phyloP scores from a whole-genome alignment of 2,113 vertebrate species.

The Lycocorax pyrrhopterus region DNA sequence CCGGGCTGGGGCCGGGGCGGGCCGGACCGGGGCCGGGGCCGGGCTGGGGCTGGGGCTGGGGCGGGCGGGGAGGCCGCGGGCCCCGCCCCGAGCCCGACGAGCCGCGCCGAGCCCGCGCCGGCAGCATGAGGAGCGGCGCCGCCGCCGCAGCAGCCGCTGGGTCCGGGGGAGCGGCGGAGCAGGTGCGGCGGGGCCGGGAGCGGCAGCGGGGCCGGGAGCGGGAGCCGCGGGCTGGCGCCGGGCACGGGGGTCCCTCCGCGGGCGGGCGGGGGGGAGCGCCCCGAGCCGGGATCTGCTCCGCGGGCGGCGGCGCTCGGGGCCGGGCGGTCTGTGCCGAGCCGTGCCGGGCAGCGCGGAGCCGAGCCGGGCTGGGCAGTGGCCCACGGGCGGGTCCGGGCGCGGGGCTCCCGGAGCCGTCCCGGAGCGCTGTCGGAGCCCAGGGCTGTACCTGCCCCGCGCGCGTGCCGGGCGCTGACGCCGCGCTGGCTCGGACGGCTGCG shows the following conservation, averaged over 20 bases:
- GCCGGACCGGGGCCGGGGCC: not conserved
- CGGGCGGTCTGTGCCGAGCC: not conserved
- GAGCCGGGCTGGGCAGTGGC: rapidly evolving
- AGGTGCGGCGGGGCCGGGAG: not conserved
- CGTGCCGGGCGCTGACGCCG: rapidly evolving
- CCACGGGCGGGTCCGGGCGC: no score
- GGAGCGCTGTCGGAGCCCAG: not conserved
- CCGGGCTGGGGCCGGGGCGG: no score
- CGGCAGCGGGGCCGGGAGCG: not conserved
- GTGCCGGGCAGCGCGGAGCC: rapidly evolving
- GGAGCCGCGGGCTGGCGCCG: not conserved
- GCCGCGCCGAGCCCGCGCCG: not conserved
- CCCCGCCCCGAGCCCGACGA: no score
- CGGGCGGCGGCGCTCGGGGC: not conserved
- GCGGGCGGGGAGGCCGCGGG: no score
- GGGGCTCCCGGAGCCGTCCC: not conserved
- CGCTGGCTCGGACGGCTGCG: not conserved
- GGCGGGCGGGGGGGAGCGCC: no score
- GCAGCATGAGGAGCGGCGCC: not conserved
- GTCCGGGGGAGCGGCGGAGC: not conserved
- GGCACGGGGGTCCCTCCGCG: not conserved
- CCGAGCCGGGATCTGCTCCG: not conserved
- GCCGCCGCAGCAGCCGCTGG: not conserved
- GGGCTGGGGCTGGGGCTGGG: no score
- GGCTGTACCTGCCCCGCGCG: not conserved